phyloP scores from a whole-genome alignment of 2,113 vertebrate genomes.

The Gnathonemus echidnorhynchus region DNA sequence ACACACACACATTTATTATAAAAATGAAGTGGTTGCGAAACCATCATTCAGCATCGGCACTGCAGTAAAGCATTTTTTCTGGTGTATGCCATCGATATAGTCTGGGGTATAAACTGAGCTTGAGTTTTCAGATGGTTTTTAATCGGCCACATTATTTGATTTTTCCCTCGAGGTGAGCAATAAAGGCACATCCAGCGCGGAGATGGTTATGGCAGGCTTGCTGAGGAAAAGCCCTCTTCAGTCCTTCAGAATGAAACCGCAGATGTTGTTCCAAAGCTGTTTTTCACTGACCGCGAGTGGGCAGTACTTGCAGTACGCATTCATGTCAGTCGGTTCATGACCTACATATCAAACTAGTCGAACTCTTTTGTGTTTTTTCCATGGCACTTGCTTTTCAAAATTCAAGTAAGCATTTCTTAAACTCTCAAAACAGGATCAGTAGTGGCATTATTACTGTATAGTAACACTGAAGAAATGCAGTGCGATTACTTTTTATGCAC shows the following conservation, averaged over 20 bases:
- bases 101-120: conserved; percentile 18
- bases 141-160: conserved; percentile 20
- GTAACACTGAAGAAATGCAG: neutral
- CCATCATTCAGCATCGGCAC: neutral
- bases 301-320: neutral
- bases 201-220: conserved; percentile 10
- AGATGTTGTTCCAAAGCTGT: neutral
- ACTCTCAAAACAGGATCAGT: neutral
- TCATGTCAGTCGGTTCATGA: neutral
- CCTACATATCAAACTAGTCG: neutral
- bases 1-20: no score
- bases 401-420: neutral
- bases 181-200: conserved; percentile 2
- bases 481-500: neutral
- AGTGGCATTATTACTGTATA: neutral
- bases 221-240: neutral
- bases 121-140: conserved; percentile 26
- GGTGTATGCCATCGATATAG: neutral
- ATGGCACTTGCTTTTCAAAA: neutral
- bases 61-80: conserved; percentile 5
- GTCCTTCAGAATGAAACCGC: conserved; percentile 11
- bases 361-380: neutral
- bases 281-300: neutral
- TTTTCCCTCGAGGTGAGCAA: neutral
- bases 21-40: neutral